phyloP scores from a whole-genome alignment of 1,140 invertebrate genomes.

The Pseudomyrmex pallidus region DNA sequence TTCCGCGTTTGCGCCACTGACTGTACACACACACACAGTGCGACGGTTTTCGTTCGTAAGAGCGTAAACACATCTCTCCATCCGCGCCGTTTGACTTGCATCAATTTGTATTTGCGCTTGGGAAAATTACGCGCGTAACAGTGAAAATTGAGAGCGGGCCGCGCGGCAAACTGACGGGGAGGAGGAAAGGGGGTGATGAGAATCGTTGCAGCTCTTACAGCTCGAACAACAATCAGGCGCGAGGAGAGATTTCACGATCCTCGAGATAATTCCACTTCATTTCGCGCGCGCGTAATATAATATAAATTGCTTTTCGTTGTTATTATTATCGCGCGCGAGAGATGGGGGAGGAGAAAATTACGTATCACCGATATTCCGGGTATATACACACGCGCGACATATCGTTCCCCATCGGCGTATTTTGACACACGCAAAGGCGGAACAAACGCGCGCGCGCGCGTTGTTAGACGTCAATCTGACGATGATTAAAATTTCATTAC shows the following conservation, averaged over 20 bases:
- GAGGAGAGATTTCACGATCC: not conserved
- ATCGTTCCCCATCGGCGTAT: too few relatives aligned
- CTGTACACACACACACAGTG: too few relatives aligned
- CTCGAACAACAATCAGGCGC: not conserved
- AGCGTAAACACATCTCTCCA: not conserved
- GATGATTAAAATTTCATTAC: slow-evolving; percentile 54
- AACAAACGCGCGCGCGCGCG: not conserved
- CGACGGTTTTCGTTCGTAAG: not conserved
- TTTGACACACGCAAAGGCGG: not conserved
- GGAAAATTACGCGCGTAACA: not conserved
- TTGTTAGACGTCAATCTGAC: slow-evolving; percentile 1
- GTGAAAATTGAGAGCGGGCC: not conserved
- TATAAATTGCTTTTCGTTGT: too few relatives aligned
- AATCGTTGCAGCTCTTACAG: not conserved
- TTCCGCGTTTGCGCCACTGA: too few relatives aligned
- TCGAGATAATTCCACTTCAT: not conserved
- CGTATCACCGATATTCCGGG: too few relatives aligned
- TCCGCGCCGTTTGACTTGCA: not conserved
- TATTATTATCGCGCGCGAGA: too few relatives aligned
- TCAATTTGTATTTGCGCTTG: not conserved
- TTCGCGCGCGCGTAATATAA: too few relatives aligned
- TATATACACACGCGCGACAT: too few relatives aligned
- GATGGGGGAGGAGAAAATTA: too few relatives aligned
- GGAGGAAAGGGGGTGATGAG: too few relatives aligned
- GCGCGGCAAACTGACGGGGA: not conserved